phyloP scores from a whole-genome alignment of 2,888 invertebrate genomes.

The Noctua janthina region DNA sequence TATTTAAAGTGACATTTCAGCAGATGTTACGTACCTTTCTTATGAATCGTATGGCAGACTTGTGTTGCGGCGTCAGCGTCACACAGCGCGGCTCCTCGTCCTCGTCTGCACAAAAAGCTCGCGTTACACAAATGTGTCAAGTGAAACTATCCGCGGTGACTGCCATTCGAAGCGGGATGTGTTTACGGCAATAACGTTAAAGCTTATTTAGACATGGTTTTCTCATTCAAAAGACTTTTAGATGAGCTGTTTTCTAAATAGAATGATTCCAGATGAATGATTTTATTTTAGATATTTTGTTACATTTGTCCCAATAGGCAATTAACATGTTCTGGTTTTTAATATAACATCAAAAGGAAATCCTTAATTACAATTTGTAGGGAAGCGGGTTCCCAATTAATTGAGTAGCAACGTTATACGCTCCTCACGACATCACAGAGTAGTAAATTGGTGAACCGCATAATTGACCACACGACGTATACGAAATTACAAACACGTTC shows the following conservation, averaged over 20 bases:
- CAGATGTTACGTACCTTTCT: conserved; percentile 93
- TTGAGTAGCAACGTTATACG: conserved; percentile 10
- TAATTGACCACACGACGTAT: conserved; percentile 61
- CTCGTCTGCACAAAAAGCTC: conserved; percentile 91
- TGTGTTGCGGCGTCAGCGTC: conserved; percentile 96
- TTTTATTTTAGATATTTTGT: conserved; percentile 30
- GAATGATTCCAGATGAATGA: conserved; percentile 21
- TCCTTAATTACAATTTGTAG: conserved; percentile 43
- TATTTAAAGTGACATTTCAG: background rate
- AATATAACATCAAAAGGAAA: conserved; percentile 46
- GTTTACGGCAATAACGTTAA: conserved; percentile 35
- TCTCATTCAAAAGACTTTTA: conserved; percentile 21
- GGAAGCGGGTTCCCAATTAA: conserved; percentile 44
- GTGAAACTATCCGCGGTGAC: conserved; percentile 23
- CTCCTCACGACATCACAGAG: conserved; percentile 43
- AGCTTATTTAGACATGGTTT: conserved; percentile 43
- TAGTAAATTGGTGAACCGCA: conserved; percentile 59
- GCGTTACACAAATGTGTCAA: conserved; percentile 34
- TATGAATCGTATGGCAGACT: conserved; percentile 97
- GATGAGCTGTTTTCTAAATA: conserved; percentile 5
- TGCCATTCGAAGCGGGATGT: conserved; percentile 50
- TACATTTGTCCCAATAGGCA: background rate
- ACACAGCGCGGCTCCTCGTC: conserved; percentile 95
- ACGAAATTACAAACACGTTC: conserved; percentile 20
- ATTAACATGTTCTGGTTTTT: conserved; percentile 40